Evolutionary conservation across 1,140 invertebrate species (phyloP).

Genomic region (Polypedilum vanderplanki): DNA sequence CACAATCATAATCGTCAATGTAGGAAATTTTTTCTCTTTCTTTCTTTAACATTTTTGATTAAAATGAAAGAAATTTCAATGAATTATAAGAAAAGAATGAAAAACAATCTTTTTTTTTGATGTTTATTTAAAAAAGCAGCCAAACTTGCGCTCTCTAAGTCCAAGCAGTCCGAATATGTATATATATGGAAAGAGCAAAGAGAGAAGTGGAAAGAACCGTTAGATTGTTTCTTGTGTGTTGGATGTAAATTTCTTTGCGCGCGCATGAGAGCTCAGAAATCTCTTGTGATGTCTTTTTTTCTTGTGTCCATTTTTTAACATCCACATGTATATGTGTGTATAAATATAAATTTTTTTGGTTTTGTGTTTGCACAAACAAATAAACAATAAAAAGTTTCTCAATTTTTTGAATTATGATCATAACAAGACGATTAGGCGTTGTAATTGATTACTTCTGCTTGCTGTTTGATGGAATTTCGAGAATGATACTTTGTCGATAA

Average conservation of each 20-base stretch:
- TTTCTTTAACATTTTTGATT: no score
- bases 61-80: background rate
- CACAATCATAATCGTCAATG: background rate
- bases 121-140: background rate
- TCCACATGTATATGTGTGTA: background rate
- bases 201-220: slow-evolving; percentile 16
- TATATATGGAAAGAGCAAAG: background rate
- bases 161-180: background rate
- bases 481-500: no score
- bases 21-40: background rate
- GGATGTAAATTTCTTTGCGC: slow-evolving; percentile 16
- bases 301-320: background rate
- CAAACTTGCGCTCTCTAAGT: background rate
- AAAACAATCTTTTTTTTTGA: background rate
- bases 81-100: background rate
- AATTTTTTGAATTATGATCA: background rate
- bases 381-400: background rate
- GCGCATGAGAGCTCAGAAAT: background rate
- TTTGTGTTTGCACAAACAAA: background rate
- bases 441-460: background rate
- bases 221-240: slow-evolving; percentile 17
- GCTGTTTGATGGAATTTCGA: no score
- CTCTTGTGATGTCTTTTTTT: background rate
- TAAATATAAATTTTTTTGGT: background rate
- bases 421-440: slow-evolving; percentile 8